phyloP scores from a whole-genome alignment of 2,113 vertebrate genomes.

The Casuarius casuarius region DNA sequence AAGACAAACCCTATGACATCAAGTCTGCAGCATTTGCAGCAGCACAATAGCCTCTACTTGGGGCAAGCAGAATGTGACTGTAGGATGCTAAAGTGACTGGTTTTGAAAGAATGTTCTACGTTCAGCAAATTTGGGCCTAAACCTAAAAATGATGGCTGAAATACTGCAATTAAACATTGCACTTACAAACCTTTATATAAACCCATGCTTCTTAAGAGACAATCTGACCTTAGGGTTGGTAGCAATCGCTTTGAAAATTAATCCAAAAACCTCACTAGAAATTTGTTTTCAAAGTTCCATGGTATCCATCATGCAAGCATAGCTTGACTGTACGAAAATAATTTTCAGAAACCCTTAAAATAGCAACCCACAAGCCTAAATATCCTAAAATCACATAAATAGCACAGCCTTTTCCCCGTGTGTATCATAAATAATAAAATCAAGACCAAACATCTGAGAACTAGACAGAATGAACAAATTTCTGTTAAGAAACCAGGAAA shows the following conservation, averaged over 20 bases:
- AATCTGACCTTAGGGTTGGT: neutral
- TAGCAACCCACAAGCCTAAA: neutral
- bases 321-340: neutral
- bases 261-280: neutral
- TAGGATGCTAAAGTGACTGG: neutral
- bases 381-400: neutral
- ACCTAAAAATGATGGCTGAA: neutral
- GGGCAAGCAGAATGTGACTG: neutral
- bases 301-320: neutral
- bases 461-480: neutral
- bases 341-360: neutral
- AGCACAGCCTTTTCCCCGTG: neutral
- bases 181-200: neutral
- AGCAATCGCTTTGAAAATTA: neutral
- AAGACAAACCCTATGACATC: neutral
- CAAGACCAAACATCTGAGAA: neutral
- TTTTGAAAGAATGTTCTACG: neutral
- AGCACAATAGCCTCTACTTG: neutral
- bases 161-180: slow-evolving; percentile 1
- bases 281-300: neutral
- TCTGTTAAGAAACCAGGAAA: neutral
- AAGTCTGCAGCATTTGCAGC: neutral
- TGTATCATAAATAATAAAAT: neutral
- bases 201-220: neutral
- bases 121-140: slow-evolving; percentile 13